Conservation (phyloP, 2,797 vertebrate species). For the Arrhamphus sclerolepis region DNA sequence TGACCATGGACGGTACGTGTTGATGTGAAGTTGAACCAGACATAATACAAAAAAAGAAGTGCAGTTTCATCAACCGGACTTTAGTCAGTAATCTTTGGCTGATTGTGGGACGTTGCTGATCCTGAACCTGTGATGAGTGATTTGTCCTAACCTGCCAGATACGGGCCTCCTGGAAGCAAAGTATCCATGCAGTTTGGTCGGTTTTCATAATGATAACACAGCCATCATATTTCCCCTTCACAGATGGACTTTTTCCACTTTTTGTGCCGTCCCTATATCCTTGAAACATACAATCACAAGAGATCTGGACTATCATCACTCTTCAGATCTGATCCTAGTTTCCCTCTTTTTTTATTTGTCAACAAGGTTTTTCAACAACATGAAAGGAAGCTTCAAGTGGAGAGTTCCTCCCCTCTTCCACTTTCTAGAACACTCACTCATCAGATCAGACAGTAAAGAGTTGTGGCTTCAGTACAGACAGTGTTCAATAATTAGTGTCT, state of each 20-base stretch:
- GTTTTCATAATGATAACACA: not conserved
- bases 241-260: not conserved
- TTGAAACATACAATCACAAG: not conserved
- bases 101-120: not conserved
- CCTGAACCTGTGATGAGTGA: not conserved
- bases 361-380: conserved; percentile 16
- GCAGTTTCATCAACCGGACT: no score
- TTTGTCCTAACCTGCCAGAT: not conserved
- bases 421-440: conserved; percentile 28
- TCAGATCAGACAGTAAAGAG: conserved; percentile 42
- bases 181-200: not conserved
- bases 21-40: not conserved
- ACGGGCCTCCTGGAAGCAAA: not conserved
- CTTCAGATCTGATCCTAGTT: conserved; percentile 3
- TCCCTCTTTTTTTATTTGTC: conserved; percentile 31
- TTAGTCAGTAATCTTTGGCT: not conserved
- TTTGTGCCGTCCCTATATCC: not conserved
- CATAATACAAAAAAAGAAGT: no score
- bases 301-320: not conserved
- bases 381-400: conserved; percentile 8
- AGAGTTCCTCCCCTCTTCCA: not conserved
- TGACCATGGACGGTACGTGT: not conserved
- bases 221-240: not conserved
- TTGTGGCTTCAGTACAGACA: conserved; percentile 47
- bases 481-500: conserved; percentile 69